These are phyloP conservation scores for Eupithecia exiguata DNA, from an alignment of 2,888 invertebrate genomes.

Conservation along the genomic window DNA sequence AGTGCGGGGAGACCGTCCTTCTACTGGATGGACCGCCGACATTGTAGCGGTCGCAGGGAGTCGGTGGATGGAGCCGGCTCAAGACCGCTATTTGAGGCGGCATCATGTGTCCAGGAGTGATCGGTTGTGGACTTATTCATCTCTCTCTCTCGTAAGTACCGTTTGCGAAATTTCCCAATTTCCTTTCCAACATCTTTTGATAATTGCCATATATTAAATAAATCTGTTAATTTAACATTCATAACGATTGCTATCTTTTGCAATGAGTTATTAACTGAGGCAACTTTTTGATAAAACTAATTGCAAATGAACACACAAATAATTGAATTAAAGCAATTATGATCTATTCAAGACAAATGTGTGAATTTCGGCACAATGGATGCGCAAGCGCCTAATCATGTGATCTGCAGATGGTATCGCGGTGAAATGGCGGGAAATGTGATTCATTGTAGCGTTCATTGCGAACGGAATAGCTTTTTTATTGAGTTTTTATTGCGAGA, in stretches of 20 bases:
- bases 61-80: not conserved
- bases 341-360: constrained; percentile 33
- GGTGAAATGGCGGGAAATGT: constrained; percentile 20
- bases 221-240: constrained; percentile 22
- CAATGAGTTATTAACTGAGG: constrained; percentile 21
- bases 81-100: not conserved
- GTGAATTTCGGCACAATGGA: constrained; percentile 41
- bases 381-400: constrained; percentile 35
- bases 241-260: constrained; percentile 29
- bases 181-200: constrained; percentile 17
- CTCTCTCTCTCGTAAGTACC: not conserved
- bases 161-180: constrained; percentile 9
- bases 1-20: not conserved
- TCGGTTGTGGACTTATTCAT: not conserved
- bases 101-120: not conserved
- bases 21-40: not conserved
- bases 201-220: constrained; percentile 15
- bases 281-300: constrained; percentile 24
- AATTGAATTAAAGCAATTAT: constrained; percentile 42
- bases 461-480: constrained; percentile 14
- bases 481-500: constrained; percentile 21
- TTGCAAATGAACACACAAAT: constrained; percentile 30
- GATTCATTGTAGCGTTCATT: constrained; percentile 25
- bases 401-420: constrained; percentile 36
- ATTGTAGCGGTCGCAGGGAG: not conserved